phyloP scores from a whole-genome alignment of 2,797 vertebrate genomes.

The Halcyon chelicuti region DNA sequence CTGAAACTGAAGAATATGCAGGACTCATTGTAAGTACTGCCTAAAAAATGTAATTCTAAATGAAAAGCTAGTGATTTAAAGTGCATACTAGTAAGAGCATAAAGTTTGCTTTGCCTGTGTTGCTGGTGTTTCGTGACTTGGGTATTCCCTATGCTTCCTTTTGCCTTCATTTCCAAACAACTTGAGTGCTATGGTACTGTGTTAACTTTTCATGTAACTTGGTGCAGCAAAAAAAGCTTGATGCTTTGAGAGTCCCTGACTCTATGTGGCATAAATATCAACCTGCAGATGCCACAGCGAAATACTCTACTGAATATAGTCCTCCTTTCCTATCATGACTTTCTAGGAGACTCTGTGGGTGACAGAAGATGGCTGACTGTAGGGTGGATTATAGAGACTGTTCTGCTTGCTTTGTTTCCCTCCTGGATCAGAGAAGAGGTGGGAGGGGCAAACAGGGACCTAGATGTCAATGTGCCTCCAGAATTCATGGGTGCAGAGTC shows the following conservation, averaged over 20 bases:
- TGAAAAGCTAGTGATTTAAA: not conserved
- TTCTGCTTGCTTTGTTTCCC: not conserved
- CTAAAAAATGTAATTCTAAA: not conserved
- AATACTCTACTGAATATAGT: not conserved
- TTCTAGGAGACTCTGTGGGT: not conserved
- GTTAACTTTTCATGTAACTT: not conserved
- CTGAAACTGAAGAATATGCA: slow-evolving; percentile 94
- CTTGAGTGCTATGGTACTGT: not conserved
- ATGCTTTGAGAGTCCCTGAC: not conserved
- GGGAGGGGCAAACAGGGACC: not conserved
- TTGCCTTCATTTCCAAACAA: not conserved
- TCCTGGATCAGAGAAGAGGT: not conserved
- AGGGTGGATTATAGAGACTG: not conserved
- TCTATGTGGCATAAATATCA: not conserved
- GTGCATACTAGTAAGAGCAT: not conserved
- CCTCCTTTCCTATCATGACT: not conserved
- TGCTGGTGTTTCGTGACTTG: not conserved
- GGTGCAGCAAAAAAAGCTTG: not conserved
- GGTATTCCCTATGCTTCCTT: not conserved
- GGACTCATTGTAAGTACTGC: slow-evolving; percentile 91
- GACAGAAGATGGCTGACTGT: not conserved
- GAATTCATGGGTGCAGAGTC: not conserved
- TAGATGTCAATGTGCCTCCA: not conserved
- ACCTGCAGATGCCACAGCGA: not conserved
- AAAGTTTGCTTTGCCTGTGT: not conserved